Evolutionary conservation across 2,113 vertebrate species (phyloP).

Genomic region (Gymnobelideus leadbeateri): DNA sequence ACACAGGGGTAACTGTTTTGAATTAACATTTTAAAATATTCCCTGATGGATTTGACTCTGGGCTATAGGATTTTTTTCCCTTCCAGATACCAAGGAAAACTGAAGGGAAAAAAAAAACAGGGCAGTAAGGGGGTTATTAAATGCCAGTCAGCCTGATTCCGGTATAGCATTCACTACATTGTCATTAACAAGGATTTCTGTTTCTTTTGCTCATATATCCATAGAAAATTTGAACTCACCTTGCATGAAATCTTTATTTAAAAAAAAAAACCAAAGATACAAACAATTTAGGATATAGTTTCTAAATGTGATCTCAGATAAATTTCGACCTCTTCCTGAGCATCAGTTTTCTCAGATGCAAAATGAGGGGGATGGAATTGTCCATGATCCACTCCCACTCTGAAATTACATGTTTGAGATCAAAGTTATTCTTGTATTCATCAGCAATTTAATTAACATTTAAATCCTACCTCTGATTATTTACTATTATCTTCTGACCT

Average conservation of each 20-base stretch:
- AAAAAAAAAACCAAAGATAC: not conserved
- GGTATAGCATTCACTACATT: not conserved
- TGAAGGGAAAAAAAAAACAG: not conserved
- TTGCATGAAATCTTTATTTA: not conserved
- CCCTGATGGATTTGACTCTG: not conserved
- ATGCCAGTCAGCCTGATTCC: not conserved
- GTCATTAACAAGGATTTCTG: not conserved
- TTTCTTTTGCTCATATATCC: not conserved
- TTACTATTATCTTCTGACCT: not conserved
- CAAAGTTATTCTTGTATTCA: not conserved
- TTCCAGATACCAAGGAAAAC: not conserved
- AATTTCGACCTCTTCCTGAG: not conserved
- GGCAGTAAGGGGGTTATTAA: not conserved
- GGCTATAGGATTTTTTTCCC: not conserved
- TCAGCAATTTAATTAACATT: not conserved
- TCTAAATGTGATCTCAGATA: not conserved
- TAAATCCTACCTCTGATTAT: not conserved
- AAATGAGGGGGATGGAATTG: not conserved
- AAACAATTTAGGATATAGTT: not conserved
- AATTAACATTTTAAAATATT: not conserved
- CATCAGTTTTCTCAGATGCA: not conserved
- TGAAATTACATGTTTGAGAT: not conserved
- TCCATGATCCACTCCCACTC: not conserved
- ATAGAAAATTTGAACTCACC: not conserved
- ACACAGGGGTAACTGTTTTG: conserved; percentile 1